Conservation (phyloP, 64 coral and sea anemone genomes). For the Trachythela sp. region DNA sequence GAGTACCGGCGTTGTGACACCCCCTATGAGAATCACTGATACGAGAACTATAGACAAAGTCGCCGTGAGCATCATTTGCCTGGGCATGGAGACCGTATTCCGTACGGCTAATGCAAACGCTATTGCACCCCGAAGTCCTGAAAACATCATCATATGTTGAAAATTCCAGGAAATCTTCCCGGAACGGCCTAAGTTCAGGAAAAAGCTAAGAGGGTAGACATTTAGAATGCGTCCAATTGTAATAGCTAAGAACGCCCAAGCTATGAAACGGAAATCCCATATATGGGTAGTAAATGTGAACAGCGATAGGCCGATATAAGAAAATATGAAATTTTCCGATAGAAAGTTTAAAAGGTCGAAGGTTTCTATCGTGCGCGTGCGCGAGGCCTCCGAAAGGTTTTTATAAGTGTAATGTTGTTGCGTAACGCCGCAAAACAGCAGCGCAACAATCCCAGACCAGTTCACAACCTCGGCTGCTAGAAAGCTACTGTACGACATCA, state of each 20-base stretch:
- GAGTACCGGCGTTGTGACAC: conserved; percentile 66
- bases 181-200: conserved; percentile 76
- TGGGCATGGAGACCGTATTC: conserved; percentile 90
- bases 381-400: conserved; percentile 85
- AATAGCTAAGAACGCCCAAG: conserved; percentile 78
- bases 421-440: conserved; percentile 89
- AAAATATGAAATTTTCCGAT: conserved; percentile 93
- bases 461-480: conserved; percentile 81
- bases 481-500: conserved; percentile 96
- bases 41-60: conserved; percentile 87
- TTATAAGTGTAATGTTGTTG: conserved; percentile 97
- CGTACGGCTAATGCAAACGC: conserved; percentile 91
- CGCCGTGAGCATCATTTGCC: conserved; percentile 97
- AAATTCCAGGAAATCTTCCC: conserved; percentile 77
- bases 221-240: conserved; percentile 68
- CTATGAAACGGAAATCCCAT: conserved; percentile 88
- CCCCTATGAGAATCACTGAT: conserved; percentile 88
- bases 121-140: conserved; percentile 85
- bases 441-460: conserved; percentile 92
- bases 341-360: conserved; percentile 94
- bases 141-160: conserved; percentile 97
- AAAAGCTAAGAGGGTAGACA: conserved; percentile 74
- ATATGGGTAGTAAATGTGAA: conserved; percentile 90
- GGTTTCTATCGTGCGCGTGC: conserved; percentile 74
- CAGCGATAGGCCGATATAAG: conserved; percentile 85